These are phyloP conservation scores for Spilarctia lutea DNA, from an alignment of 2,888 invertebrate species.

Conservation along the genomic window DNA sequence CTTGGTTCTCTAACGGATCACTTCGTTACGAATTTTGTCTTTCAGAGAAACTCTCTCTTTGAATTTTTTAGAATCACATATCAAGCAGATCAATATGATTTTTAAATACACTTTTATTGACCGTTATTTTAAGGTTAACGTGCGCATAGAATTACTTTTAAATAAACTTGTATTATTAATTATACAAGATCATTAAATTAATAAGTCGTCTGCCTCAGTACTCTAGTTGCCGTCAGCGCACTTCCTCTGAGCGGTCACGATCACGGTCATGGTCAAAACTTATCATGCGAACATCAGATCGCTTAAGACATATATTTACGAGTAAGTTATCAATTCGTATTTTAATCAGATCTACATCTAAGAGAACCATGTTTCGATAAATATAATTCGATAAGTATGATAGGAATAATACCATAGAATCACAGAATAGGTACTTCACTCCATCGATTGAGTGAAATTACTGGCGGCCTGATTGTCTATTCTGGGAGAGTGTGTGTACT, in stretches of 20 bases:
- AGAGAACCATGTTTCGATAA: too few species aligned
- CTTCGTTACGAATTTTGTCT: too few species aligned
- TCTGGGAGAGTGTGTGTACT: too few species aligned
- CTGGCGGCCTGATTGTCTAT: too few species aligned
- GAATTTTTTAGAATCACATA: too few species aligned
- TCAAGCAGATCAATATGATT: not conserved
- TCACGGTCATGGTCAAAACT: slow-evolving; percentile 37
- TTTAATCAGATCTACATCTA: not conserved
- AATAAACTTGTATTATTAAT: not conserved
- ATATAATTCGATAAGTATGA: too few species aligned
- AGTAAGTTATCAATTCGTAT: not conserved
- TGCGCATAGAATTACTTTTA: not conserved
- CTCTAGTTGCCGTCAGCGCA: slow-evolving; percentile 3
- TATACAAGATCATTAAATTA: not conserved
- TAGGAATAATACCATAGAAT: too few species aligned
- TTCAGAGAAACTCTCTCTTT: too few species aligned
- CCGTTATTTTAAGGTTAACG: not conserved
- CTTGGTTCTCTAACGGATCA: too few species aligned
- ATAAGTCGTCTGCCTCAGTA: not conserved
- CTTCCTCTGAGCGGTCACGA: slow-evolving; percentile 33
- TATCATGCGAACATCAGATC: not conserved
- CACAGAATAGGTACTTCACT: too few species aligned
- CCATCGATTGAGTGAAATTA: too few species aligned
- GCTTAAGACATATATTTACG: not conserved
- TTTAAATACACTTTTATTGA: not conserved